Evolutionary conservation across 2,113 vertebrate species (phyloP), one percentile per base, ranked within the genome.

Genomic region (Turdus rufiventris): DNA sequence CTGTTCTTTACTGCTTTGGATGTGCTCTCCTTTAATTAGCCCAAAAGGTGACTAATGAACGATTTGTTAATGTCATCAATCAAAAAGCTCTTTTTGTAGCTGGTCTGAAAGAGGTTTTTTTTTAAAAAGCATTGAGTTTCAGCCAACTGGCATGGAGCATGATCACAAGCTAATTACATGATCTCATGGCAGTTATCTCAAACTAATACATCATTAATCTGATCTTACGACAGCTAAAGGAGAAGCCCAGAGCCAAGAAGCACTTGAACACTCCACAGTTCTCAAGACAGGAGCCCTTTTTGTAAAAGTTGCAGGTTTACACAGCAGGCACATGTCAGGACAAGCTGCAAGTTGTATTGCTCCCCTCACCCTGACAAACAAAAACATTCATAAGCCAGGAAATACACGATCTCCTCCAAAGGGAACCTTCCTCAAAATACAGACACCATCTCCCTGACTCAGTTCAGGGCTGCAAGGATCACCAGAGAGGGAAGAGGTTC

Each of bases 171-270:
- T 85, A 92, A 95, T 93, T 79, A 87, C 78, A 88, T 75, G 80
- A 94, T 83, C 85, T 88, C 81, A 67, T 40, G 65, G 74, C 87
- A 61, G 31, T 92, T 96, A 95, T 94, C 94, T 94, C 0, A 0
- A 96, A 84, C 90, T 95, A 93, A 91, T 94, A 93, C 81, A 89
- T 85, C 93, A 93, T 96, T 95, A 94, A 94, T 96, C 91, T 94
- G 80, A 91, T 95, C 57, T 91, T 83, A 93, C 11, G 3, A 68
- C 83, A 85, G 62, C 70, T 87, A 57, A 76, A 88, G 65, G 60
- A 86, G 77, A 95, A 88, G 56, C 45, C 56, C 92, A 85, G 73
- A 93, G 85, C 88, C 91, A 94, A 95, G 75, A 85, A 77, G 65
- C 34, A 56, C 54, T 83, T 83, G 65, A 91, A 86, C 10, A 6